Evolutionary conservation across 2,113 vertebrate species (phyloP), one percentile per base, ranked within the genome.

Genomic region (Sander vitreus): DNA sequence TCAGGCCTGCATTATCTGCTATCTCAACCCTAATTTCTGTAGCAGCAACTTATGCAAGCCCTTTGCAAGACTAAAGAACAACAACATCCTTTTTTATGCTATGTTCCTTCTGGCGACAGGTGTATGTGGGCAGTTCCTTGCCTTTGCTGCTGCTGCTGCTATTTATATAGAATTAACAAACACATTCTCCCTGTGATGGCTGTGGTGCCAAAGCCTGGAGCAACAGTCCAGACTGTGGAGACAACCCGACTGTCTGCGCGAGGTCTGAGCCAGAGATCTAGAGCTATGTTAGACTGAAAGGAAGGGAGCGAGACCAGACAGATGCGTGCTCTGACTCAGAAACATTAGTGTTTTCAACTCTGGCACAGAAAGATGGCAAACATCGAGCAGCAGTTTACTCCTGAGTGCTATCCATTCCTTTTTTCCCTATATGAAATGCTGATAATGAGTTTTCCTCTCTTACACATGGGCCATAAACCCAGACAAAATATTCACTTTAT

Each of bases 201-300:
- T 79, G 68, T 14, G 27, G 74, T 86, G 85, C 90, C 90, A 92
- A 81, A 86, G 88, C 88, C 91, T 82, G 83, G 60, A 92, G 91
- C 89, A 83, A 92, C 47, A 88, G 78, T 69, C 83, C 88, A 92
- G 85, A 92, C 88, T 88, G 82, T 84, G 54, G 80, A 90, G 84
- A 77, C 89, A 85, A 78, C 43, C 65, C 57, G 80, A 76, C 86
- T 88, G 91, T 93, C 91, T 93, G 90, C 78, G 73, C 65, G 14
- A 82, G 59, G 86, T 89, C 91, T 91, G 84, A 91, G 91, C 88
- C 89, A 90, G 82, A 89, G 88, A 91, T 89, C 80, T 59, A 47
- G 57, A 43, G 55, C 81, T 25, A 69, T 12, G 81, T 88, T 91
- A 87, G 81, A 85, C 73, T 70, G 59, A 78, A 65, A 78, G 77